Evolutionary conservation across 2,888 invertebrate species (phyloP), one percentile per base, ranked within the genome.

Genomic region (Dryobota labecula): DNA sequence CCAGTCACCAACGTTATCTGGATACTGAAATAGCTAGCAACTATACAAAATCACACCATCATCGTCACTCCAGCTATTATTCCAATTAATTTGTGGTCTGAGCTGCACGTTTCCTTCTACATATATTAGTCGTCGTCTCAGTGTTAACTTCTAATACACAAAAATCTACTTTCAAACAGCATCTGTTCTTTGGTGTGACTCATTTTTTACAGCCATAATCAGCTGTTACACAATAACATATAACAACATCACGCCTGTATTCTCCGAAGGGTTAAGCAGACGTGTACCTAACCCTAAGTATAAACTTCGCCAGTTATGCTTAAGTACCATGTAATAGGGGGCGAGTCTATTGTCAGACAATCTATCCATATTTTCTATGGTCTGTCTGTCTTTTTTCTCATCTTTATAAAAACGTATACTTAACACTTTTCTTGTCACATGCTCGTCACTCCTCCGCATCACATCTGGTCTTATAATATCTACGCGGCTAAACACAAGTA

Each of bases 401-500:
- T 18, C 24, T 47, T 47, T 47, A 49, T 13, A 8, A n/a, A 38
- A 47, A 30, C 33, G 2, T 18, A 11, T 15, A 53, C 51, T 13
- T 0, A 27, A 11, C 8, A 36, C 4, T 43, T 54, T 8, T 47
- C 33, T 41, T 33, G 13, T 6, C 8, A 57, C 11, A 11, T 27
- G 2, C 5, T 24, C 24, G 6, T 15, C 13, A 9, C 0, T 20
- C 0, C 8, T 15, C 15, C 20, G 11, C 49, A 56, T 61, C 27
- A 38, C 30, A 64, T 56, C 73, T 45, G 54, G 18, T 43, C 56
- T 57, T 36, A 74, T 45, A 57, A 66, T 24, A 4, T 53, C n/a
- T 47, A 27, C 61, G 13, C 4, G 27, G 53, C 30, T 77, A 51
- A 64, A 66, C 54, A 45, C 47, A 36, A 74, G 64, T 53, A 60